phyloP scores from a whole-genome alignment of 2,113 vertebrate species.

The Puntigrus tetrazona region DNA sequence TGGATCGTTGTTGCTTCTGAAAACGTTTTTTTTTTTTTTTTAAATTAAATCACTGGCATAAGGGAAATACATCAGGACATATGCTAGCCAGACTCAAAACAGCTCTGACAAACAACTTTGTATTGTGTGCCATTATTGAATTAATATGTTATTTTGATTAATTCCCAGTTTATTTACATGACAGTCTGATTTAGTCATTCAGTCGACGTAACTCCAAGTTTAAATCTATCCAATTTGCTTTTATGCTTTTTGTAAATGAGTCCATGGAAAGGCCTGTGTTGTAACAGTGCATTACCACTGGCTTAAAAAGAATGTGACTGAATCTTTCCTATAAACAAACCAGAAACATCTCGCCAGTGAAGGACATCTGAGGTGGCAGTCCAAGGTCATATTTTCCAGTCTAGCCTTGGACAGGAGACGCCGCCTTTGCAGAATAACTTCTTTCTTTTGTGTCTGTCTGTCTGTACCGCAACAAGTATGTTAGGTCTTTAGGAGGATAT shows the following conservation, averaged over 20 bases:
- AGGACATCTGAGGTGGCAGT: conserved; percentile 10
- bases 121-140: neutral
- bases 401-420: neutral
- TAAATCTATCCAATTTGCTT: conserved; percentile 1
- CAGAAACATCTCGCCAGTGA: conserved; percentile 1
- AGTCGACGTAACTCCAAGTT: neutral
- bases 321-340: conserved; percentile 60
- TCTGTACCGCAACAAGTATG: conserved; percentile 15
- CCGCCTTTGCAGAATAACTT: conserved; percentile 13
- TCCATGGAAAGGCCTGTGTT: neutral
- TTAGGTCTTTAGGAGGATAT: neutral
- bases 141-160: neutral
- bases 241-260: neutral
- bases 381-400: conserved; percentile 51
- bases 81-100: neutral
- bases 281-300: conserved; percentile 9
- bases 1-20: neutral
- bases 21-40: neutral
- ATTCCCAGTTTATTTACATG: neutral
- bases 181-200: neutral
- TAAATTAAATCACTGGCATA: neutral
- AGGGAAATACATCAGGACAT: neutral
- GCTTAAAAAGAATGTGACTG: conserved; percentile 45
- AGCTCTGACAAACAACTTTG: neutral
- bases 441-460: conserved; percentile 27